Base-by-base conservation (phyloP, 2,797 vertebrate species). In the Anniella stebbinsi region DNA sequence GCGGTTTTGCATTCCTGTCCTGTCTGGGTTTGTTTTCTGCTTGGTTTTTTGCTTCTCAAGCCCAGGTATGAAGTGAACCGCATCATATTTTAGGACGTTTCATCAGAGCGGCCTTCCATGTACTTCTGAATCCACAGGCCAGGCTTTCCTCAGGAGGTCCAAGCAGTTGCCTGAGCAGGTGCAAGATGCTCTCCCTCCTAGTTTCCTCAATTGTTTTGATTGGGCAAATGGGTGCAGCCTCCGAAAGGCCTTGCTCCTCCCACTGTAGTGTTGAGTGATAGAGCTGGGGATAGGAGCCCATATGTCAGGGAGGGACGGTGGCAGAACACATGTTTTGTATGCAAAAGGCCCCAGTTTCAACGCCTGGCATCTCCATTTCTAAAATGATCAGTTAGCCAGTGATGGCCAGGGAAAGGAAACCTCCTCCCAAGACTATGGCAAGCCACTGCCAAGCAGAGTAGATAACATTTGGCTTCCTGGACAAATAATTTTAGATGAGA, bases 131-230 rank as follows among this genome's bases (percentile, higher is more conserved):
- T 54, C 1, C 4, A 4, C 36, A 33, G 18, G 17, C 28, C 25
- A 66, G 17, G 2, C 70, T 10, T 38, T 30, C 36, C 66, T 25
- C 76, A 23, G 23, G 84, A 36, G 1, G 54, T 30, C 54, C n/a
- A 84, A 38, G 7, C 9, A 41, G n/a, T 91, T 90, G 54, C 83
- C 88, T 76, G 57, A 66, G 54, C 60, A 92, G 91, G 85, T 1
- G 41, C 60, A 63, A 76, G 4, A 63, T 67, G 33, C 57, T 51
- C 28, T 63, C 18, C 25, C n/a, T 51, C 21, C 17, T 81, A 3
- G 12, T 25, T 15, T 72, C 1, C 51, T 66, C 69, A 2, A 12
- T 4, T 67, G 63, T n/a, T 45, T 30, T 21, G 10, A n/a, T 3
- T 33, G 45, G 17, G 21, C 72, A 57, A 3, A 30, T 12, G 38